Evolutionary conservation across 2,888 invertebrate genomes (phyloP).

Genomic region (Drosophila paramelanica): DNA sequence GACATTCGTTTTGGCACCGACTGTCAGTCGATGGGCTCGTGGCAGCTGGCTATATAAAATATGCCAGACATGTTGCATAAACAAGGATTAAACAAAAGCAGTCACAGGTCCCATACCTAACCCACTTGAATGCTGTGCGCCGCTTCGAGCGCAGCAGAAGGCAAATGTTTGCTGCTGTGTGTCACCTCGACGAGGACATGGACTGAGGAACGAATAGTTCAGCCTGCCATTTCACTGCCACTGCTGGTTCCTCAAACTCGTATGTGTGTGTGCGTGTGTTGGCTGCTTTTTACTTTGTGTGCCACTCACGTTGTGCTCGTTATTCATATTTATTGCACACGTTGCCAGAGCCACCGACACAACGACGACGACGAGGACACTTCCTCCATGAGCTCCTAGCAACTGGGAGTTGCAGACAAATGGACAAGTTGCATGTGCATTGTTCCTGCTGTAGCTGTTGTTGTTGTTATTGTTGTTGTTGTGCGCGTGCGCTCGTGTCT

Average conservation of each 20-base stretch:
- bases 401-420: conserved; percentile 57
- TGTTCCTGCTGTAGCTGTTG: conserved; percentile 51
- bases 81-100: conserved; percentile 75
- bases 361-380: conserved; percentile 9
- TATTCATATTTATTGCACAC: conserved; percentile 82
- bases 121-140: conserved; percentile 9
- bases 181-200: conserved; percentile 53
- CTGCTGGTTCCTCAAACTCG: conserved; percentile 11
- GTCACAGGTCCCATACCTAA: conserved; percentile 23
- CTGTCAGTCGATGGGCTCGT: conserved; percentile 1
- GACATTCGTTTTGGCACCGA: conserved; percentile 42
- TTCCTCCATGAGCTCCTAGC: conserved; percentile 27
- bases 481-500: conserved; percentile 67
- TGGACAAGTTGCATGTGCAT: conserved; percentile 71
- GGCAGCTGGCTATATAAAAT: conserved; percentile 51
- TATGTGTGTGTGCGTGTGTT: conserved; percentile 16
- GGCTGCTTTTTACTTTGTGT: conserved; percentile 70
- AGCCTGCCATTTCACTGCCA: conserved; percentile 61
- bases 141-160: conserved; percentile 25
- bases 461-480: conserved; percentile 26
- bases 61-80: conserved; percentile 77
- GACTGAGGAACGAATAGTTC: conserved; percentile 9
- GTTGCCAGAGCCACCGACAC: conserved; percentile 56
- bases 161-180: conserved; percentile 72
- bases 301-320: conserved; percentile 81